Conservation (phyloP, 2,888 invertebrate genomes). For the Rosalia funebris region DNA sequence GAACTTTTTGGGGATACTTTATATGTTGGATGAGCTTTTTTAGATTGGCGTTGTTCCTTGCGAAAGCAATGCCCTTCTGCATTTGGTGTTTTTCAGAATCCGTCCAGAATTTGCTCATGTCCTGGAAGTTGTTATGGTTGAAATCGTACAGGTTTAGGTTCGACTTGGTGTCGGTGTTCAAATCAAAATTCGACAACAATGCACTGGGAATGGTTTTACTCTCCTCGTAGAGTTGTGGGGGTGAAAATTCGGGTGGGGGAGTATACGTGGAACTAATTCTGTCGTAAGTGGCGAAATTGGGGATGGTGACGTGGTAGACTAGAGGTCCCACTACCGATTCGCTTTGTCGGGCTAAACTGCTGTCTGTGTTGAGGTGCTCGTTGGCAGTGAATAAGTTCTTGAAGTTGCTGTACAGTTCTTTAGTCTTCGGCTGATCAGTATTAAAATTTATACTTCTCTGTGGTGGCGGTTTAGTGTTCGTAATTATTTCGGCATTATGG, state of each 20-base stretch:
- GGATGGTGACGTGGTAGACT: slow-evolving; percentile 33
- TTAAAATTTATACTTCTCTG: slow-evolving; percentile 18
- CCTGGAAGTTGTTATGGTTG: slow-evolving; percentile 36
- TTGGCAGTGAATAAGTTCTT: slow-evolving; percentile 39
- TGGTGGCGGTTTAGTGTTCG: neutral
- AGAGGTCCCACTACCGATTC: slow-evolving; percentile 18
- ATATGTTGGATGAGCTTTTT: slow-evolving; percentile 2
- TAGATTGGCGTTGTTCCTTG: slow-evolving; percentile 28
- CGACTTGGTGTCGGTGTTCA: neutral
- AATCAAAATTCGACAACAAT: neutral
- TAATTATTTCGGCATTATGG: neutral
- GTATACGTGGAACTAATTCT: neutral
- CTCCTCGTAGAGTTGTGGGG: neutral
- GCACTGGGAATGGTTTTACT: neutral
- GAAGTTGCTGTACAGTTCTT: slow-evolving; percentile 32
- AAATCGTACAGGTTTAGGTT: neutral
- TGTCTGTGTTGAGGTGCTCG: slow-evolving; percentile 40
- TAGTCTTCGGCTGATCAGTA: slow-evolving; percentile 6
- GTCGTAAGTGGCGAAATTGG: neutral
- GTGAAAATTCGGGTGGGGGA: neutral
- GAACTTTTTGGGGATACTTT: neutral
- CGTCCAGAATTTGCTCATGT: slow-evolving; percentile 42
- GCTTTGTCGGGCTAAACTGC: slow-evolving; percentile 27
- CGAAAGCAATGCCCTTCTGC: slow-evolving; percentile 38
- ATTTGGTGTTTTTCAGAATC: slow-evolving; percentile 36